phyloP scores from a whole-genome alignment of 2,797 vertebrate species.

The Macrochelys suwanniensis region DNA sequence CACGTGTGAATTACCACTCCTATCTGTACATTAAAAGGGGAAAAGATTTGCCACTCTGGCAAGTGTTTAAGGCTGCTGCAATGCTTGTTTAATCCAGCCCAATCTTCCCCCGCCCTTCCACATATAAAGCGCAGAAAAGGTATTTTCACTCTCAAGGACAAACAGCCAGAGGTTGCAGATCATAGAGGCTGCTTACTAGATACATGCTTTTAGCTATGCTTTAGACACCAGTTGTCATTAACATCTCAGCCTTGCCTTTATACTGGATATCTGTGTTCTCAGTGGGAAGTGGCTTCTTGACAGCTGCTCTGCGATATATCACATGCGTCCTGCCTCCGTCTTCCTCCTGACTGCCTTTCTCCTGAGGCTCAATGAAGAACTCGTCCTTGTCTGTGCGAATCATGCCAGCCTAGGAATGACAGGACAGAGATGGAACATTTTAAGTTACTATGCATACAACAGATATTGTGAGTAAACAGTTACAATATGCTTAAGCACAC shows the following conservation, averaged over 20 bases:
- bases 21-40: neutral
- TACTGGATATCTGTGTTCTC: conserved; percentile 79
- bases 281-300: conserved; percentile 80
- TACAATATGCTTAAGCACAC: conserved; percentile 79
- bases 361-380: conserved; percentile 97
- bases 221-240: neutral
- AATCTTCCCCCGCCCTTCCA: rapidly evolving
- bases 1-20: neutral
- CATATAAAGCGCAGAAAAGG: neutral
- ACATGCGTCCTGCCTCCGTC: conserved; percentile 91
- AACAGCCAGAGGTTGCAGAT: neutral
- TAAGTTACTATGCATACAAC: conserved; percentile 53
- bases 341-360: conserved; percentile 84
- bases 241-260: conserved; percentile 86
- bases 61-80: neutral
- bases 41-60: neutral
- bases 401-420: conserved; percentile 91
- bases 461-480: conserved; percentile 58
- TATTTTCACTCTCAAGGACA: neutral
- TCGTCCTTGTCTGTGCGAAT: conserved; percentile 95
- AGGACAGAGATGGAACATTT: conserved; percentile 68
- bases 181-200: neutral
- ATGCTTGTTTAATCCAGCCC: neutral
- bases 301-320: conserved; percentile 91
- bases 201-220: neutral